A percentile compares a stretch with the other conserved stretches of the same genome.
These are phyloP conservation scores for Mamestra configurata DNA, from an alignment of 1,140 invertebrate genomes.

Conservation along the genomic window DNA sequence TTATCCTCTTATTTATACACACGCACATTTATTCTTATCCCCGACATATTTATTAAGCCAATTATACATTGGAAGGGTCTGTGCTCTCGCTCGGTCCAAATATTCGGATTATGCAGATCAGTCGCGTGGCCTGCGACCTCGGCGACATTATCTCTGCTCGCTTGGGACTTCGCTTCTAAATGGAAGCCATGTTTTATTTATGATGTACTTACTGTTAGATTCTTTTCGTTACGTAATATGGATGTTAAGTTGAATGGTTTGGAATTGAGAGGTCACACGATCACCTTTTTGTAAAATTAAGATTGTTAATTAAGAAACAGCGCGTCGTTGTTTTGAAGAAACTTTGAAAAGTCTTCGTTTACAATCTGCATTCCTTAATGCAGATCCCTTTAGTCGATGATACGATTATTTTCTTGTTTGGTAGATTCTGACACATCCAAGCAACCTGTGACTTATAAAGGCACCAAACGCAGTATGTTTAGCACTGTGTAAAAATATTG, in stretches of 20 bases:
- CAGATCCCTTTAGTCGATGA: not conserved
- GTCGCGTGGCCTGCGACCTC: slow-evolving; percentile 26
- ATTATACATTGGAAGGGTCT: slow-evolving; percentile 17
- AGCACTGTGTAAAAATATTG: too few species aligned
- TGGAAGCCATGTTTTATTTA: not conserved
- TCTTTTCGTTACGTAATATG: not conserved
- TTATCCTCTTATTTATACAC: slow-evolving; percentile 20
- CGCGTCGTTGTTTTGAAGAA: too few species aligned
- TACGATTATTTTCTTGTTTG: not conserved
- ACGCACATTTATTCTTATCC: slow-evolving; percentile 25
- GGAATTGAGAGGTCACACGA: not conserved
- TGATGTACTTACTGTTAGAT: not conserved
- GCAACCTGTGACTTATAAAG: too few species aligned
- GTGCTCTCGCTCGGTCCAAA: not conserved
- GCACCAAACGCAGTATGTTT: too few species aligned
- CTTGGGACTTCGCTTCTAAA: not conserved
- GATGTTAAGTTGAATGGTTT: not conserved
- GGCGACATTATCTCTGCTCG: not conserved
- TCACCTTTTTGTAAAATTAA: not conserved
- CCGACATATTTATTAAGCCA: slow-evolving; percentile 35
- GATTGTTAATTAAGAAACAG: too few species aligned
- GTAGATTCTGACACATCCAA: too few species aligned
- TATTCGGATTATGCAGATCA: slow-evolving; percentile 47
- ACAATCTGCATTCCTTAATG: not conserved
- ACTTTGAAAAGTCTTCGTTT: not conserved